phyloP scores from a whole-genome alignment of 2,888 invertebrate species.

The Boloria selene region DNA sequence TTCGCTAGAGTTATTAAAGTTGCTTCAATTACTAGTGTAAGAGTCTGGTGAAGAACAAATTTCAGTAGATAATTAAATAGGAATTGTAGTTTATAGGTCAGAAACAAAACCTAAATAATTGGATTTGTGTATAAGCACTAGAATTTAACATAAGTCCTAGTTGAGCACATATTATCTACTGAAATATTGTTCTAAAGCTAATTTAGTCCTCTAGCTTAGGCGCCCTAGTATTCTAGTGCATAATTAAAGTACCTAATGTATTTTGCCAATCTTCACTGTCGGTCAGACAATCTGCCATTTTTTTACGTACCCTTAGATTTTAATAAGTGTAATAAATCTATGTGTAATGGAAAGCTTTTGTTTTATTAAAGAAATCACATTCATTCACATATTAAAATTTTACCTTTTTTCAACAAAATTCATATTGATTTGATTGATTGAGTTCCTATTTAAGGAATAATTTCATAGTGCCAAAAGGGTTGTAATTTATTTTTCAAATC shows the following conservation, averaged over 20 bases:
- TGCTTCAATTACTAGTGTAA: conserved; percentile 73
- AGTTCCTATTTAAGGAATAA: no score
- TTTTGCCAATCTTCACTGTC: conserved; percentile 80
- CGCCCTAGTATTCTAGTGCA: conserved; percentile 64
- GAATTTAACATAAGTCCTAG: conserved; percentile 20
- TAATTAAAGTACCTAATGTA: conserved; percentile 67
- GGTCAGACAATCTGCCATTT: conserved; percentile 79
- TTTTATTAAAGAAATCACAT: conserved; percentile 17
- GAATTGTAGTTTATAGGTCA: conserved; percentile 38
- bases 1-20: conserved; percentile 46
- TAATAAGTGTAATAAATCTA: conserved; percentile 78
- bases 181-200: conserved; percentile 53
- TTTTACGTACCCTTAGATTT: conserved; percentile 78
- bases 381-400: no score
- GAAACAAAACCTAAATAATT: conserved; percentile 11
- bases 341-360: conserved; percentile 58
- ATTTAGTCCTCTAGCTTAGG: conserved; percentile 62
- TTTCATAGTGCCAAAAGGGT: no score
- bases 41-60: conserved; percentile 47
- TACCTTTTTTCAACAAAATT: no score
- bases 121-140: conserved; percentile 19
- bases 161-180: conserved; percentile 46
- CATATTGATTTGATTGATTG: no score
- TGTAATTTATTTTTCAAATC: no score
- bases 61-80: conserved; percentile 48